A percentile compares a stretch with the other conserved stretches of the same genome.
These are phyloP conservation scores for Drosophila sp. DNA, from an alignment of 1,140 invertebrate species.

Conservation along the genomic window DNA sequence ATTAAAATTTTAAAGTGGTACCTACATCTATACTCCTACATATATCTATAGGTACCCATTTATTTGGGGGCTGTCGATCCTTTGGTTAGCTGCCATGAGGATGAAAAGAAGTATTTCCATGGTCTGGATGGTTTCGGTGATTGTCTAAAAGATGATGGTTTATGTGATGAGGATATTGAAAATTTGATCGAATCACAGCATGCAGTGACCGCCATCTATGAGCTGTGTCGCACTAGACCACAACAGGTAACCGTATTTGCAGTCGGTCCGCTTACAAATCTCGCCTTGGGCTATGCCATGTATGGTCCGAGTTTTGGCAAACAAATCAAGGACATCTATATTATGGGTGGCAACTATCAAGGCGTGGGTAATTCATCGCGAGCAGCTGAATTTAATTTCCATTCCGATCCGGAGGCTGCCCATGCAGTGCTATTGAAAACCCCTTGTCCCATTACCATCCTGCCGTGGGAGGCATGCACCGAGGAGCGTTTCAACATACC, in stretches of 20 bases:
- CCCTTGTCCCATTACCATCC: slow-evolving; percentile 85
- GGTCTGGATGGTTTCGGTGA: slow-evolving; percentile 89
- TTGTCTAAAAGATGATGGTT: slow-evolving; percentile 43
- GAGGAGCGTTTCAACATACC: slow-evolving; percentile 80
- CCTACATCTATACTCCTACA: not conserved
- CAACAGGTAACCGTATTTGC: slow-evolving; percentile 86
- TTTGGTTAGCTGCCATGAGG: slow-evolving; percentile 81
- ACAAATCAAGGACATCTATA: slow-evolving; percentile 86
- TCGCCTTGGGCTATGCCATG: slow-evolving; percentile 88
- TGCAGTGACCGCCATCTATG: slow-evolving; percentile 83
- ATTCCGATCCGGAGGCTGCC: slow-evolving; percentile 90
- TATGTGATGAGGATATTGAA: slow-evolving; percentile 25
- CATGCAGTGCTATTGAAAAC: slow-evolving; percentile 86
- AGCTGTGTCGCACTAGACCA: slow-evolving; percentile 81
- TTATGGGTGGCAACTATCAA: slow-evolving; percentile 91
- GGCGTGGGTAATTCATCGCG: slow-evolving; percentile 88
- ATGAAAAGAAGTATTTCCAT: slow-evolving; percentile 66
- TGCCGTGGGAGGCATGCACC: slow-evolving; percentile 87
- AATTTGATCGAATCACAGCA: slow-evolving; percentile 57
- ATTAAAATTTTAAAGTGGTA: not conserved
- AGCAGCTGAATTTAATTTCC: slow-evolving; percentile 92
- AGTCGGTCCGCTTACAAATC: slow-evolving; percentile 90
- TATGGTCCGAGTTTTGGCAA: slow-evolving; percentile 86
- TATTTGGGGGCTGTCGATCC: slow-evolving; percentile 85
- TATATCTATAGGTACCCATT: slow-evolving; percentile 85